Evolutionary conservation across 2,113 vertebrate species (phyloP), one percentile per base, ranked within the genome.

Genomic region (Tricholaema leucomelas): DNA sequence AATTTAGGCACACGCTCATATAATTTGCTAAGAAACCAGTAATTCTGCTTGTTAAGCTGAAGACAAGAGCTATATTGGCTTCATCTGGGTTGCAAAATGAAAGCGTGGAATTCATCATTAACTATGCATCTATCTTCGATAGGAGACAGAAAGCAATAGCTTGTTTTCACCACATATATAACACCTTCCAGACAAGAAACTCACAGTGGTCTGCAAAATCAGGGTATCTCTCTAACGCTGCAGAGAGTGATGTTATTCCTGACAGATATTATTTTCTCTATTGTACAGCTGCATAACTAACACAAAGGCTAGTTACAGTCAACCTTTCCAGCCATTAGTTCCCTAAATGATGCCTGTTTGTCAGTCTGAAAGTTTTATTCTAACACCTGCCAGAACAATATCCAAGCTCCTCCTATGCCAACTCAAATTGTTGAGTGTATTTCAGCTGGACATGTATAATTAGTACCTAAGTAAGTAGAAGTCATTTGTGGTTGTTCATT

Each of bases 71-170:
- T 65, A 35, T 59, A 65, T 79, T 83, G 81, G 60, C 31, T 90
- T 27, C 28, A 81, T 92, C 50, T 92, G 71, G 35, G 7, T 61
- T 93, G 78, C 60, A 82, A 90, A 80, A 93, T 91, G 77, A 80
- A 95, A 88, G 55, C n/a, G 67, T 10, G 8, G 13, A 69, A 72
- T 80, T 70, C 19, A 9, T 86, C 5, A 84, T 90, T 90, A 90
- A 87, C 61, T 87, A 58, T 59, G 58, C 90, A 86, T 80, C 80
- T 96, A 86, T 87, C 91, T 96, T 91, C 5, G 35, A 80, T 81
- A 88, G 88, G 74, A 96, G 69, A 93, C 66, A 76, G 60, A 78
- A 87, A 79, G 66, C 55, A 94, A 38, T 85, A 71, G 82, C 42
- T 81, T 83, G 76, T 94, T 90, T 72, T 87, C 75, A 91, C 78